phyloP scores from a whole-genome alignment of 2,888 invertebrate species.

The Macroteleia sp. region DNA sequence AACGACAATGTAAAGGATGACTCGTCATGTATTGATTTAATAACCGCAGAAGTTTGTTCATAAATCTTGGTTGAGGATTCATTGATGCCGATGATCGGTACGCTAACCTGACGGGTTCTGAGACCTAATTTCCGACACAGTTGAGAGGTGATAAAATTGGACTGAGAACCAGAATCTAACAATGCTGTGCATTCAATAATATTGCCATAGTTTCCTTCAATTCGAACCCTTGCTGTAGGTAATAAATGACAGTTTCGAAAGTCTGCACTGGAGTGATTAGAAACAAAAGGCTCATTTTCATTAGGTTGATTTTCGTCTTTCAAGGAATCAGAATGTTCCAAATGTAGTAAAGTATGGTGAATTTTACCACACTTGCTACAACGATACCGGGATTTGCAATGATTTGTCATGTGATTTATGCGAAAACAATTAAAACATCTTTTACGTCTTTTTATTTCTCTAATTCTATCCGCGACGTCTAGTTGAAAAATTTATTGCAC shows the following conservation, averaged over 20 bases:
- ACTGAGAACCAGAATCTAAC: slow-evolving; percentile 4
- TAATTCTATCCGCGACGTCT: slow-evolving; percentile 16
- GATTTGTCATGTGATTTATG: neutral
- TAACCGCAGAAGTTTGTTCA: neutral
- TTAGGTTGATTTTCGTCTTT: neutral
- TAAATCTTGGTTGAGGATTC: neutral
- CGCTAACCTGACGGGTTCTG: neutral
- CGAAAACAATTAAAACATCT: slow-evolving; percentile 43
- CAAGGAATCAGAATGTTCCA: neutral
- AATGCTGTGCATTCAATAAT: neutral
- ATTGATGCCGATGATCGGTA: neutral
- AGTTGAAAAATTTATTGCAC: slow-evolving; percentile 25
- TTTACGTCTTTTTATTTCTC: slow-evolving; percentile 16
- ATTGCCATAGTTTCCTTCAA: neutral
- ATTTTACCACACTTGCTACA: slow-evolving; percentile 14
- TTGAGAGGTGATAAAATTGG: slow-evolving; percentile 1
- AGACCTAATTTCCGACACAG: neutral
- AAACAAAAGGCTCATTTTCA: neutral
- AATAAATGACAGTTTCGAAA: neutral
- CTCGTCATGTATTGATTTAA: neutral
- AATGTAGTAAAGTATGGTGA: slow-evolving; percentile 27
- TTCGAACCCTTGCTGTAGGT: neutral
- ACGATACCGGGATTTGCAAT: neutral
- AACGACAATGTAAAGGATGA: neutral
- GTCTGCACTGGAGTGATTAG: neutral